Evolutionary conservation across 2,797 vertebrate genomes (phyloP).

Genomic region (Poliocrania exsul): DNA sequence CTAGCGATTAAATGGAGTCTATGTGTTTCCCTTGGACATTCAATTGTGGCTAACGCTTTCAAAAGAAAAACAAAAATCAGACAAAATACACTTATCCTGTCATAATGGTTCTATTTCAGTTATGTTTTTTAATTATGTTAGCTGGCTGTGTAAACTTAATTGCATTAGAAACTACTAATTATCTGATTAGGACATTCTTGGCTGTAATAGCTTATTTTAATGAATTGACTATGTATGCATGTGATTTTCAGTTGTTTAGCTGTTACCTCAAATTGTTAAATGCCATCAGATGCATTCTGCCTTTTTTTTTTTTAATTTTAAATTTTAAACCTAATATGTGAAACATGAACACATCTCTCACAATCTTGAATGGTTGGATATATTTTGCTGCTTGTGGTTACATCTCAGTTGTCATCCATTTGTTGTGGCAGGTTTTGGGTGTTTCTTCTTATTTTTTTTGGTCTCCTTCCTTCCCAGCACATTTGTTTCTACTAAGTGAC

Average conservation of each 20-base stretch:
- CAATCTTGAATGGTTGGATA: neutral
- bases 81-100: neutral
- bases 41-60: neutral
- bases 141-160: slow-evolving; percentile 24
- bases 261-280: slow-evolving; percentile 13
- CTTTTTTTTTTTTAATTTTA: neutral
- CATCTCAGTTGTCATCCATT: neutral
- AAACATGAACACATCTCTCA: neutral
- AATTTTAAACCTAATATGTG: neutral
- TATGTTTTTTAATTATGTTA: slow-evolving; percentile 38
- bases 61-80: slow-evolving; percentile 27
- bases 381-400: neutral
- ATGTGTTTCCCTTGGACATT: neutral
- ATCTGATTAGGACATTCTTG: slow-evolving; percentile 49
- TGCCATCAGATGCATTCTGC: neutral
- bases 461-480: neutral
- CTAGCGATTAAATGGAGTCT: neutral
- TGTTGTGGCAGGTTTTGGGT: neutral
- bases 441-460: neutral
- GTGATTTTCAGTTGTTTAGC: slow-evolving; percentile 12
- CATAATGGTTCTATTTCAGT: slow-evolving; percentile 7
- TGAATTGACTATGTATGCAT: neutral
- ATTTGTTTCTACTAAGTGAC: neutral
- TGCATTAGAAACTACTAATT: slow-evolving; percentile 53
- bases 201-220: slow-evolving; percentile 43